Base-by-base conservation (phyloP, 2,797 vertebrate genomes). In the Acropternis orthonyx region DNA sequence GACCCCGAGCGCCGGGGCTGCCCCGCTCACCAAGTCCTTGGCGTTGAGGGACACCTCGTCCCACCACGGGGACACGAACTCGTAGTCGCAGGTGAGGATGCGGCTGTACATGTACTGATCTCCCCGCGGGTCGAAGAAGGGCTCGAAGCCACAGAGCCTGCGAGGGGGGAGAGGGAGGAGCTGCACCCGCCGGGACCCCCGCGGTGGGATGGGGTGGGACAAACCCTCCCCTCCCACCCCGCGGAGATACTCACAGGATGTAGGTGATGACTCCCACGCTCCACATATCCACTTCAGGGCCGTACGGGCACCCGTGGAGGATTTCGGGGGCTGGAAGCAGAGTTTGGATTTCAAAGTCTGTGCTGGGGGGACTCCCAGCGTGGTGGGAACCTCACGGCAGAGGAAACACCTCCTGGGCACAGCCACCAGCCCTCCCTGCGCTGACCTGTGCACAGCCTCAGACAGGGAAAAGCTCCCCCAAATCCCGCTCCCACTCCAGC, bases 251-350 rank as follows among this genome's bases (percentile, higher is more conserved):
- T 99, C 98, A 99, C 98, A 99, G 97, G 97, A 99, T 99, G 97
- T 99, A 99, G 68, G 99, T 98, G 97, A 99, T 99, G 96, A 99
- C 98, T 4, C 98, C 99, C 96, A 99, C 98, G 0, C 99, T 99
- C 99, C 99, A 99, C 98, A 99, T 98, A 96, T 99, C 98, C 94
- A 99, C 98, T 91, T 99, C 98, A 0, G 98, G 98, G 7, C 99
- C 99, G 5, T 99, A 99, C 3, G 98, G 98, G 10, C 98, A 98
- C 46, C 98, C 98, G 39, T 98, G 96, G 88, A 98, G 98, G 89
- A 98, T 98, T 94, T 98, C 98, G 7, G 98, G 98, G 89, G 98
- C 98, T 99, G 97, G 55, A 90, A 93, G 32, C 3, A 65, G 43
- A 96, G 7, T 46, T 72, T 34, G 46, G 58, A 51, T 66, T 68